Conservation (phyloP, 2,113 vertebrate genomes). For the Dunckerocampus dactyliophorus region DNA sequence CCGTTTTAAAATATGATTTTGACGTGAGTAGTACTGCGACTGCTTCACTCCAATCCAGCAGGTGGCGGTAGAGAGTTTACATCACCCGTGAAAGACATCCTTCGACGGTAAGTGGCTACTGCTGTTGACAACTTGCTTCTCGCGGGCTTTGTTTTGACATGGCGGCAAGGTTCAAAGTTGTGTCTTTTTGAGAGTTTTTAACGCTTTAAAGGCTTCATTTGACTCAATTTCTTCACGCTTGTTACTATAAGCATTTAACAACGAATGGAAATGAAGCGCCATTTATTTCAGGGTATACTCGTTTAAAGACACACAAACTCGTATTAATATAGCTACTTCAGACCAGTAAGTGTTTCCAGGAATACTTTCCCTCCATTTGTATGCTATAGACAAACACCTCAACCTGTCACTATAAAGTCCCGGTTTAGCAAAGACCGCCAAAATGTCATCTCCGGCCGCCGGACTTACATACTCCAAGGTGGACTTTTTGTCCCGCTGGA, state of each 20-base stretch:
- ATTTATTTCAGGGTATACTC: no score
- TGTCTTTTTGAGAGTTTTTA: neutral
- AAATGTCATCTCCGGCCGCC: slow-evolving; percentile 74
- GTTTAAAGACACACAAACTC: no score
- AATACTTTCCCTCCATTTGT: slow-evolving; percentile 19
- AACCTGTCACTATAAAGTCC: slow-evolving; percentile 38
- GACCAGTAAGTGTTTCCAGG: neutral
- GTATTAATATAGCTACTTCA: neutral
- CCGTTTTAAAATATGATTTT: no score
- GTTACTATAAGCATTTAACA: neutral
- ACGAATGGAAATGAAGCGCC: neutral
- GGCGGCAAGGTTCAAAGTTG: slow-evolving; percentile 68
- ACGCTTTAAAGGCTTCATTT: neutral
- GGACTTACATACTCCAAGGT: slow-evolving; percentile 65
- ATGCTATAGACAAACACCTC: slow-evolving; percentile 37
- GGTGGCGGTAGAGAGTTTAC: neutral
- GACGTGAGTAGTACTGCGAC: no score
- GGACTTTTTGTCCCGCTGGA: slow-evolving; percentile 77
- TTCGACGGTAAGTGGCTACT: no score
- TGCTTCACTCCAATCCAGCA: neutral
- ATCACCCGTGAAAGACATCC: no score
- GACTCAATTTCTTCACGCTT: neutral
- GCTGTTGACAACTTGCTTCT: slow-evolving; percentile 17
- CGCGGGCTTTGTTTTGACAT: slow-evolving; percentile 75
- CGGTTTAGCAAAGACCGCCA: neutral